Conservation (phyloP, 2,888 invertebrate genomes). For the Conistra vaccinii region DNA sequence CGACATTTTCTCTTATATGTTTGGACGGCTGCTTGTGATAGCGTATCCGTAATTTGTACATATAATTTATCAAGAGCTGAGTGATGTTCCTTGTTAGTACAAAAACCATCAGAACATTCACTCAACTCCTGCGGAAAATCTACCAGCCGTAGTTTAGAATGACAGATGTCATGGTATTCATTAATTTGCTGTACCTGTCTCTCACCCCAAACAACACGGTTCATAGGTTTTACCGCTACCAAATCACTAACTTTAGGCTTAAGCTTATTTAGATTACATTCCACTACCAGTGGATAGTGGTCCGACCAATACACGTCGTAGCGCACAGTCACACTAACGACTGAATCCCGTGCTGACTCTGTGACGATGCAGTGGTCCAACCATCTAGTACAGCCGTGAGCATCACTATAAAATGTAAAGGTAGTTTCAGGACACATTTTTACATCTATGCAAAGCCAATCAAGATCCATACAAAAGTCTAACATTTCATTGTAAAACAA, state of each 20-base stretch:
- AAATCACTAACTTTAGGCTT: not conserved
- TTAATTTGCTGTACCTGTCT: not conserved
- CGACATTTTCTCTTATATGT: too few relatives aligned
- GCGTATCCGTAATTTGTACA: too few relatives aligned
- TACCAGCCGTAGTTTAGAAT: not conserved
- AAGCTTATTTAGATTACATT: too few relatives aligned
- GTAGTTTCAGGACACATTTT: not conserved
- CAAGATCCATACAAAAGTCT: not conserved
- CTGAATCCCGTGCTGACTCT: not conserved
- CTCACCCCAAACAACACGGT: not conserved
- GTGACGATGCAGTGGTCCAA: not conserved
- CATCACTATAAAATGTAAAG: constrained; percentile 1
- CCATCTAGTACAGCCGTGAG: not conserved
- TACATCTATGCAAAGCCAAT: not conserved
- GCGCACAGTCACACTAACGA: not conserved
- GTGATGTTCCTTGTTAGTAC: too few relatives aligned
- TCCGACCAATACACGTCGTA: constrained; percentile 2
- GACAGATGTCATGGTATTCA: not conserved
- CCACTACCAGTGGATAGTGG: not conserved
- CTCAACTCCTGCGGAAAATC: too few relatives aligned
- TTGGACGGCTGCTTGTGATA: too few relatives aligned
- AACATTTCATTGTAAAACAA: not conserved
- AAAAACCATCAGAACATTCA: too few relatives aligned
- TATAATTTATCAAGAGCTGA: too few relatives aligned
- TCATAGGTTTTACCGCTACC: not conserved